Conservation (phyloP, 2,113 vertebrate species). For the Coreoperca whiteheadi region DNA sequence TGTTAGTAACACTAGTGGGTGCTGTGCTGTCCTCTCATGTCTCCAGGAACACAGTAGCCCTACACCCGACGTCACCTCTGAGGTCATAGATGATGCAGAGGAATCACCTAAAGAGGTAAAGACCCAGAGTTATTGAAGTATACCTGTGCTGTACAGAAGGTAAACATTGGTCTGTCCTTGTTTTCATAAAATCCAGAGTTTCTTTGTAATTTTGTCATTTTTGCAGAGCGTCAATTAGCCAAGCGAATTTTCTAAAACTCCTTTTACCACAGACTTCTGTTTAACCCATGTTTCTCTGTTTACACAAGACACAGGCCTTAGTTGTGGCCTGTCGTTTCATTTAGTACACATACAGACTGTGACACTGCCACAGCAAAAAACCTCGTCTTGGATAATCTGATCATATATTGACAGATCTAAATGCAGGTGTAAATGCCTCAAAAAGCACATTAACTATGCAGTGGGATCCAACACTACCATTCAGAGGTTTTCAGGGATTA, state of each 20-base stretch:
- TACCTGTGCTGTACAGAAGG: not conserved
- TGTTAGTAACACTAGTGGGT: not conserved
- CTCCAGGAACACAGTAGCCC: slow-evolving; percentile 73
- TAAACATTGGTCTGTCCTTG: not conserved
- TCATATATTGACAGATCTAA: not conserved
- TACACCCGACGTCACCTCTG: slow-evolving; percentile 48
- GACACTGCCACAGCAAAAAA: no score
- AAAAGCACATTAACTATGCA: not conserved
- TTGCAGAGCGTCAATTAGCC: not conserved
- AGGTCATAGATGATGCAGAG: slow-evolving; percentile 58
- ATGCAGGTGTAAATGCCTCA: not conserved
- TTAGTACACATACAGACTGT: no score
- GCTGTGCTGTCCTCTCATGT: slow-evolving; percentile 12
- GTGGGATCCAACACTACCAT: not conserved
- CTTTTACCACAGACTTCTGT: not conserved
- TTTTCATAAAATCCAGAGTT: not conserved
- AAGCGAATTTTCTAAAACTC: not conserved
- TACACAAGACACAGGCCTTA: no score
- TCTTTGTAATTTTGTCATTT: no score
- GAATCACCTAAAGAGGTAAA: slow-evolving; percentile 70
- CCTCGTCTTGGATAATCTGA: not conserved
- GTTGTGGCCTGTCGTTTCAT: no score
- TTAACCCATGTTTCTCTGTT: not conserved
- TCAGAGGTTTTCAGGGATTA: not conserved
- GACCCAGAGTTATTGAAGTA: rapidly evolving